A percentile compares a stretch with the other conserved stretches of the same genome.
Conservation (phyloP, 2,113 vertebrate species). For the Penelope pileata region DNA sequence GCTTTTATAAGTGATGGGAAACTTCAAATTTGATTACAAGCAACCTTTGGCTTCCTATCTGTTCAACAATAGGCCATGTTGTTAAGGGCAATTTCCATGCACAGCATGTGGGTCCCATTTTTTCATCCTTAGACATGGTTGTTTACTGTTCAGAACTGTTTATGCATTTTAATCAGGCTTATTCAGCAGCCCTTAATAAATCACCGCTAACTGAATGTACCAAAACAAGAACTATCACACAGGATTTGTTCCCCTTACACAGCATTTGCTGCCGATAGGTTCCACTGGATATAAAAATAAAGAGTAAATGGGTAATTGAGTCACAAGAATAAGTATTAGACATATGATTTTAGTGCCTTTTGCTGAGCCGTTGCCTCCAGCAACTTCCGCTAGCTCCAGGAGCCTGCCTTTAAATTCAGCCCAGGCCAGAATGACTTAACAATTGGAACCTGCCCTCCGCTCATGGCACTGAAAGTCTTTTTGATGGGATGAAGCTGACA, state of each 20-base stretch:
- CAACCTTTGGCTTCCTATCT: slow-evolving; percentile 98
- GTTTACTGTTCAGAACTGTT: slow-evolving; percentile 91
- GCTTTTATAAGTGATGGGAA: slow-evolving; percentile 88
- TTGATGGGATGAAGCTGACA: slow-evolving; percentile 73
- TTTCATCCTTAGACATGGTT: slow-evolving; percentile 89
- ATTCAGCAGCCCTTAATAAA: slow-evolving; percentile 87
- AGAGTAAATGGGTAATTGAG: slow-evolving; percentile 67
- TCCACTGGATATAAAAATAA: slow-evolving; percentile 70
- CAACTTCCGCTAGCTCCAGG: slow-evolving; percentile 64
- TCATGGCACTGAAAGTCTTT: slow-evolving; percentile 72
- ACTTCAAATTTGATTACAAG: slow-evolving; percentile 99
- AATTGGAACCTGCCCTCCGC: slow-evolving; percentile 76
- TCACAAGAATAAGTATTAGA: slow-evolving; percentile 72
- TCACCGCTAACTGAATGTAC: slow-evolving; percentile 81
- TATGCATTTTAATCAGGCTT: slow-evolving; percentile 88
- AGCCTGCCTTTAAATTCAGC: slow-evolving; percentile 80
- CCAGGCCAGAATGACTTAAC: slow-evolving; percentile 75
- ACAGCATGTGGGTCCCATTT: slow-evolving; percentile 97
- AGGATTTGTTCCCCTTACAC: slow-evolving; percentile 66
- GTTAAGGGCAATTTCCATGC: slow-evolving; percentile 99
- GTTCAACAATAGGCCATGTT: slow-evolving; percentile 92
- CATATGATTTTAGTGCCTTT: slow-evolving; percentile 72
- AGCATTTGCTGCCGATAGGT: slow-evolving; percentile 65
- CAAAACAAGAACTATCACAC: slow-evolving; percentile 78
- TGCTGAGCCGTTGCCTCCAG: slow-evolving; percentile 66